These are phyloP conservation scores for Microchirus variegatus DNA, from an alignment of 2,797 vertebrate genomes.

Conservation along the genomic window DNA sequence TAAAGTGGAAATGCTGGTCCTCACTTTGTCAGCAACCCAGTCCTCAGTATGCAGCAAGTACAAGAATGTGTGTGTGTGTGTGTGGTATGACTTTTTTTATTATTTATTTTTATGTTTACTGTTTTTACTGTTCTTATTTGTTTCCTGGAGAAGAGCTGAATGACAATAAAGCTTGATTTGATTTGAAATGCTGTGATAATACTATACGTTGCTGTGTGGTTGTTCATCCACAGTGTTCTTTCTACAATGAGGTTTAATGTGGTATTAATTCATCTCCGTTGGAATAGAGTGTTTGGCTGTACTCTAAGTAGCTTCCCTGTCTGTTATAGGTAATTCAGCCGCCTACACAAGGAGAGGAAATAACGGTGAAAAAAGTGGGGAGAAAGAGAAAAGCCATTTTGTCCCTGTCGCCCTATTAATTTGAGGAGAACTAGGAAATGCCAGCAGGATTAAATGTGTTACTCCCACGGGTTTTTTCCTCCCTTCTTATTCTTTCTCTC, in stretches of 20 bases:
- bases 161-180: no score
- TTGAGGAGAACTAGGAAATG: conserved; percentile 80
- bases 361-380: conserved; percentile 47
- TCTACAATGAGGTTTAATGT: conserved; percentile 45
- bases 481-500: conserved; percentile 63
- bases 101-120: no score
- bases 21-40: no score
- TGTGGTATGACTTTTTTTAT: no score
- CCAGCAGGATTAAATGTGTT: conserved; percentile 83
- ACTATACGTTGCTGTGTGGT: not conserved
- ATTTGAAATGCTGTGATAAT: conserved; percentile 6
- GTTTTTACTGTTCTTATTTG: no score
- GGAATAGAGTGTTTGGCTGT: conserved; percentile 42
- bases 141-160: no score
- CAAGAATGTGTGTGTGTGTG: no score
- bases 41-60: no score
- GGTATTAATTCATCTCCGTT: conserved; percentile 30
- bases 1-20: no score
- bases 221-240: conserved; percentile 36
- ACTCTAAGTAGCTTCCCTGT: conserved; percentile 54
- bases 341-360: conserved; percentile 53
- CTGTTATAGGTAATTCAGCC: conserved; percentile 66
- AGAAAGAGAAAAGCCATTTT: conserved; percentile 75
- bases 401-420: conserved; percentile 81
- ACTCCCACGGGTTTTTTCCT: conserved; percentile 62